phyloP scores from a whole-genome alignment of 2,113 vertebrate species.

The Cisticola juncidis region DNA sequence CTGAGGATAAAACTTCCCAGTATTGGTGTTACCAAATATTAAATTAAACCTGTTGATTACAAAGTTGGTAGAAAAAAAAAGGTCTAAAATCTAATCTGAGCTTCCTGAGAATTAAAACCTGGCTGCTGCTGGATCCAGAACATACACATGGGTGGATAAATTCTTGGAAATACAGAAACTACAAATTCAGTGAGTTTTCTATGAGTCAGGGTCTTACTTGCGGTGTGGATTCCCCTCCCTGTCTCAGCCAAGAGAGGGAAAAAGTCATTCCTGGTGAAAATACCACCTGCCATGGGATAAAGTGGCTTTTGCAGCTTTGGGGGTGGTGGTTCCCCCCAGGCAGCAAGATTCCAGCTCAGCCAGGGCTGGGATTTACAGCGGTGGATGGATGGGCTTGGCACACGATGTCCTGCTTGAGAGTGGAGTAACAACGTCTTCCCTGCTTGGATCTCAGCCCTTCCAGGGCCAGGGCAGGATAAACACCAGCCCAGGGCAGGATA shows the following conservation, averaged over 20 bases:
- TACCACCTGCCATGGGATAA: rapidly evolving
- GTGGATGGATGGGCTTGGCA: neutral
- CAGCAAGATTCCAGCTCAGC: neutral
- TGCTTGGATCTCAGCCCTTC: neutral
- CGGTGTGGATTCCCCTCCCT: neutral
- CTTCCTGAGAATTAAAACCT: neutral
- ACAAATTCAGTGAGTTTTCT: neutral
- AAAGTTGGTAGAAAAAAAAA: neutral
- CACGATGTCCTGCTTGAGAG: rapidly evolving
- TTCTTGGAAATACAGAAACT: neutral
- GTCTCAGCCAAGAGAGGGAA: neutral
- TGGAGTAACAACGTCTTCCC: neutral
- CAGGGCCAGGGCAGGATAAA: neutral
- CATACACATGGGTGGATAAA: neutral
- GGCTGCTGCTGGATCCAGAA: neutral
- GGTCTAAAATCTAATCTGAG: neutral
- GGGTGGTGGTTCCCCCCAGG: neutral
- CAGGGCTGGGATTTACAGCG: rapidly evolving
- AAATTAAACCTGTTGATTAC: neutral
- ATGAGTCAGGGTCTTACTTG: neutral
- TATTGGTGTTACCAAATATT: rapidly evolving
- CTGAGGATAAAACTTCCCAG: neutral
- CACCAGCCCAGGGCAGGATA: neutral
- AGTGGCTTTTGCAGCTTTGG: neutral
- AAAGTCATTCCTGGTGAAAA: neutral